Evolutionary conservation across 1,140 invertebrate species (phyloP).

Genomic region (Goniozus legneri): DNA sequence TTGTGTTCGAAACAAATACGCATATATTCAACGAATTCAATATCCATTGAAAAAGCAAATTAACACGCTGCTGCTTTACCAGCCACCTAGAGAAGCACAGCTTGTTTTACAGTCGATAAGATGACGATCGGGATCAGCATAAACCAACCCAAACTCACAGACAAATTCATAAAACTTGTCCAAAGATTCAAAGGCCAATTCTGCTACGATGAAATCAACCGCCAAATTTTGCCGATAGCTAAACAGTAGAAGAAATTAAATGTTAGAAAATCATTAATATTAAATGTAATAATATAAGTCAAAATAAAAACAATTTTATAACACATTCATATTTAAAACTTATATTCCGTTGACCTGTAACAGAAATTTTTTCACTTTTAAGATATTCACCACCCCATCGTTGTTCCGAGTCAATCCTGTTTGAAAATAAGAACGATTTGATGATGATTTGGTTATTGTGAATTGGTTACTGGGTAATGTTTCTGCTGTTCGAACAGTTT

Average conservation of each 20-base stretch:
- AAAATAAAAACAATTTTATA: constrained; percentile 19
- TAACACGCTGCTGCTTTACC: constrained; percentile 31
- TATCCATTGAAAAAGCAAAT: not conserved
- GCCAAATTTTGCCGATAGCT: constrained; percentile 91
- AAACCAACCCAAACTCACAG: constrained; percentile 73
- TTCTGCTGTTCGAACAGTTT: too few species aligned
- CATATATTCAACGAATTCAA: constrained; percentile 19
- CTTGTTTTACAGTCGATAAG: constrained; percentile 85
- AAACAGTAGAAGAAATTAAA: constrained; percentile 60
- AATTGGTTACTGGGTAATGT: too few species aligned
- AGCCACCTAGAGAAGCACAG: constrained; percentile 59
- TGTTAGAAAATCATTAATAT: constrained; percentile 36
- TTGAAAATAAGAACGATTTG: too few species aligned
- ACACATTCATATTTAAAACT: constrained; percentile 11
- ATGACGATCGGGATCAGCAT: constrained; percentile 66
- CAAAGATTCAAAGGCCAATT: constrained; percentile 80
- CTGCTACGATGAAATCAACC: constrained; percentile 77
- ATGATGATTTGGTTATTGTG: too few species aligned
- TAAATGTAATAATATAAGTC: constrained; percentile 15
- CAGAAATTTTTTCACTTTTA: constrained; percentile 42
- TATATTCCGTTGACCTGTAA: constrained; percentile 43
- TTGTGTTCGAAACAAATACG: constrained; percentile 20
- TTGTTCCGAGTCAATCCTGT: constrained; percentile 5
- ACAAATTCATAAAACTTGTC: constrained; percentile 86
- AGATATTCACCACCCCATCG: constrained; percentile 2